Conservation (phyloP, 2,113 vertebrate genomes). For the Hydrolagus affinis region DNA sequence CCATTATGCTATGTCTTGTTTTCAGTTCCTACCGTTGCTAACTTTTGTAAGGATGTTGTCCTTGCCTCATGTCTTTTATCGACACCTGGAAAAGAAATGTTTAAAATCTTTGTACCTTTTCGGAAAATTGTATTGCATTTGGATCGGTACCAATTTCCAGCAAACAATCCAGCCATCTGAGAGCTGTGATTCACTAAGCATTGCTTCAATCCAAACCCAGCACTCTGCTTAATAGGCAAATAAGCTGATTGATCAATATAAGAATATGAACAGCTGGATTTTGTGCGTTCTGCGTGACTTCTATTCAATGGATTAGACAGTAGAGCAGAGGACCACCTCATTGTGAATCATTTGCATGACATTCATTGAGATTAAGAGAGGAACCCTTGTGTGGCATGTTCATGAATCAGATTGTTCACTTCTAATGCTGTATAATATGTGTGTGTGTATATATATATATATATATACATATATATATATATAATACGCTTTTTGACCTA, state of each 20-base stretch:
- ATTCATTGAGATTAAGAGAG: constrained; percentile 2
- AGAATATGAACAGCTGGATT: background rate
- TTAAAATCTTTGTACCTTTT: background rate
- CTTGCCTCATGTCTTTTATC: background rate
- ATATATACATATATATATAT: too few species aligned
- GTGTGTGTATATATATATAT: too few species aligned
- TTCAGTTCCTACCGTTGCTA: background rate
- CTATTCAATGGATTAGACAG: constrained; percentile 1
- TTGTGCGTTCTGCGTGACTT: background rate
- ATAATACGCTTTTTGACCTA: too few species aligned
- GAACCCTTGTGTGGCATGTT: background rate
- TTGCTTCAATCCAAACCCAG: background rate
- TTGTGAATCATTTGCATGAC: constrained; percentile 17
- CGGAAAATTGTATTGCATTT: background rate
- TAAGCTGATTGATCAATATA: background rate
- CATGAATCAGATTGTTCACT: background rate
- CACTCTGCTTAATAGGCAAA: background rate
- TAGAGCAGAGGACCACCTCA: background rate
- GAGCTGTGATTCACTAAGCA: background rate
- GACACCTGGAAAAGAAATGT: background rate
- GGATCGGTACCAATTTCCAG: background rate
- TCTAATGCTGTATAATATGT: background rate
- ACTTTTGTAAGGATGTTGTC: background rate
- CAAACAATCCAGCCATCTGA: background rate
- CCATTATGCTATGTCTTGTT: too few species aligned